Base-by-base conservation (phyloP, 2,797 vertebrate genomes). In the Mallotus villosus region DNA sequence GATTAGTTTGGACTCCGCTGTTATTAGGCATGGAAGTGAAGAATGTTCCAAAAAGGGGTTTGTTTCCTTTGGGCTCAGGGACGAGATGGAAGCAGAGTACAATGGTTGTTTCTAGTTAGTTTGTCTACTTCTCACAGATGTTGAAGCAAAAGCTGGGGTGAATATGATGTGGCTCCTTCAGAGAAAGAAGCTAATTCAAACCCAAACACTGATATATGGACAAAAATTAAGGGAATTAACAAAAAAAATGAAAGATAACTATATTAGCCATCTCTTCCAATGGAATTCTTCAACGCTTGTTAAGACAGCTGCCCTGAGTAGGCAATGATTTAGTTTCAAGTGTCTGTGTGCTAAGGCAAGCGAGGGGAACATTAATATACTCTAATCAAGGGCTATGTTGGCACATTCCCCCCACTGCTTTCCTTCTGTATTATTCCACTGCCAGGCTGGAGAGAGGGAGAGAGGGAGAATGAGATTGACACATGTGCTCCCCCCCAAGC, bases 261-360 rank as follows among this genome's bases (percentile, higher is more conserved):
- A 81, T 88, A 86, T 89, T 92, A 90, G 82, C 88, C 80, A 76
- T 77, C 80, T 76, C 72, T 82, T 72, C 85, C 78, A 72, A 86
- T 88, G 87, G 87, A 88, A 90, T 90, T 90, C 85, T 89, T 91
- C 89, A 90, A 80, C 63, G 80, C 88, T 90, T 90, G 85, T 90
- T 85, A 89, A 85, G 86, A 79, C 86, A 82, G 88, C 85, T 86
- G 81, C 82, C 88, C 83, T 86, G 87, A 88, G 84, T 81, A 86
- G 84, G 84, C 87, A 88, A 85, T 87, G 82, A 92, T 89, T 91
- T 90, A 85, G 87, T 83, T 90, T 92, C 77, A 88, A 91, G 88
- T 91, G 84, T 91, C 80, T 85, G 85, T 91, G 85, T 86, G 84
- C 85, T 87, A 86, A 90, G 89, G 83, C 85, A 88, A 89, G 84